phyloP scores from a whole-genome alignment of 2,113 vertebrate species.

The Andinoacara biseriatus region DNA sequence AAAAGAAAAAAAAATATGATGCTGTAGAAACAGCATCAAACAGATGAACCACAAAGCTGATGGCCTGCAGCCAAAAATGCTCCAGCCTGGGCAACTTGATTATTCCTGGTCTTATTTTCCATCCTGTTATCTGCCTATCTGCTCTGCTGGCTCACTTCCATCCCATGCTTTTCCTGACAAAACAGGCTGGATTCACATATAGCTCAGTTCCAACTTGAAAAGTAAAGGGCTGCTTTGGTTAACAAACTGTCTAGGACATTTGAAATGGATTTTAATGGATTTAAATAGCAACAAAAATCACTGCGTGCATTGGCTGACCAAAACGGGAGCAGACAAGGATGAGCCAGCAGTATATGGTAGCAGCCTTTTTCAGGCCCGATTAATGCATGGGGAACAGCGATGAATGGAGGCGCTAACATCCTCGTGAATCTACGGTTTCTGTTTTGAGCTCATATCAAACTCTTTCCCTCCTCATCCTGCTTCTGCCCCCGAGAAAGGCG shows the following conservation, averaged over 20 bases:
- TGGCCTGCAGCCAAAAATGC: conserved; percentile 35
- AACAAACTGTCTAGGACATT: background rate
- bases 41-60: background rate
- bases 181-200: background rate
- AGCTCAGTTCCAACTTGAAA: conserved; percentile 11
- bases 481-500: background rate
- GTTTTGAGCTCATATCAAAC: conserved; percentile 16
- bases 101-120: conserved; percentile 11
- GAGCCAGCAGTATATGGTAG: background rate
- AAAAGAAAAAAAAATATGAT: background rate
- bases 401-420: background rate
- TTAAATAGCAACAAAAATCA: background rate
- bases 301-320: background rate
- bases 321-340: conserved; percentile 2
- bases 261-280: background rate
- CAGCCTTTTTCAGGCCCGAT: conserved; percentile 21
- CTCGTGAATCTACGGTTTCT: background rate
- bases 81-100: conserved; percentile 10
- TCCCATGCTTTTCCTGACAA: background rate
- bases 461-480: background rate
- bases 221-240: background rate
- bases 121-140: background rate
- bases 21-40: conserved; percentile 17
- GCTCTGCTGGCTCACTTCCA: conserved; percentile 8
- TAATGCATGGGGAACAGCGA: conserved; percentile 5